A percentile compares a stretch with the other conserved stretches of the same genome.
Evolutionary conservation across 2,797 vertebrate genomes (phyloP).

Genomic region (Jordanella pulchra): DNA sequence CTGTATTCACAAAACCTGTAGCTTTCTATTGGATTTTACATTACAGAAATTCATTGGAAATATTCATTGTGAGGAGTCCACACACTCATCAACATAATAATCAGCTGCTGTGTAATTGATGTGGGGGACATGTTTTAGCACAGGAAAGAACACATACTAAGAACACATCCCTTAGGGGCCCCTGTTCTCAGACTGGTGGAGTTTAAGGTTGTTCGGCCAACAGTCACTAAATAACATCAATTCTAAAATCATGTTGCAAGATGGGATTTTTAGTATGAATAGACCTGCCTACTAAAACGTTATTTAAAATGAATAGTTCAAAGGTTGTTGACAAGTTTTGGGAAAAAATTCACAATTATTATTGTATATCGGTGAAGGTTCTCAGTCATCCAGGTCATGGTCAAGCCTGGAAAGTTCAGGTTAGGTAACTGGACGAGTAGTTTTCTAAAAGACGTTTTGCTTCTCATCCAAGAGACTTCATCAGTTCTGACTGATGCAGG

Average conservation of each 20-base stretch:
- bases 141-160: background rate
- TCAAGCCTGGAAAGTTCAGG: too few species aligned
- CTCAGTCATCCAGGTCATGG: too few species aligned
- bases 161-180: background rate
- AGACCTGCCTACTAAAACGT: background rate
- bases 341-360: background rate
- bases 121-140: background rate
- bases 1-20: too few species aligned
- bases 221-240: background rate
- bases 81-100: background rate
- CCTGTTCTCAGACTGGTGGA: background rate
- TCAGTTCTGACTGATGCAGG: too few species aligned
- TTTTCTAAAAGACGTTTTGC: too few species aligned
- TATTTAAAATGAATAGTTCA: background rate
- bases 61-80: too few species aligned
- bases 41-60: too few species aligned
- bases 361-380: too few species aligned
- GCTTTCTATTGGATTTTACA: too few species aligned
- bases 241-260: background rate
- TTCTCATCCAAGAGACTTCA: too few species aligned
- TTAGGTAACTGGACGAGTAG: too few species aligned
- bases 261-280: background rate
- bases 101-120: background rate
- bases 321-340: background rate
- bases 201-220: background rate